Evolutionary conservation across 2,113 vertebrate genomes (phyloP).

Genomic region (Andinoacara biseriatus): DNA sequence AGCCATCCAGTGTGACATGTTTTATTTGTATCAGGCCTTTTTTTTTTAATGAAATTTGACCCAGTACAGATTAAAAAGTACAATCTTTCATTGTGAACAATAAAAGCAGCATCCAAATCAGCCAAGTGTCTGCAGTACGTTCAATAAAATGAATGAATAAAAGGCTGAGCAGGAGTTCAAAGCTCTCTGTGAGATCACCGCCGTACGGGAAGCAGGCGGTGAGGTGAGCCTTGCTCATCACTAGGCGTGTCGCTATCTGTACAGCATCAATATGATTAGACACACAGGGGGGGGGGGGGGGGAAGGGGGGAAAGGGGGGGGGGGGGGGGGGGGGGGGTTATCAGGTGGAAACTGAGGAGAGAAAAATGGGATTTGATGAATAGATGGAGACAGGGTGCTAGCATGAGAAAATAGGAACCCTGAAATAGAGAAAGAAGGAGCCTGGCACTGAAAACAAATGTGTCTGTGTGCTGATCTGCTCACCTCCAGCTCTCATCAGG

Average conservation of each 20-base stretch:
- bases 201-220: conserved; percentile 53
- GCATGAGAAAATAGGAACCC: conserved; percentile 65
- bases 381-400: conserved; percentile 57
- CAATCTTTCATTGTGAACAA: neutral
- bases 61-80: conserved; percentile 4
- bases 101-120: neutral
- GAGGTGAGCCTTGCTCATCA: conserved; percentile 70
- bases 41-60: neutral
- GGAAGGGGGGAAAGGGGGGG: neutral
- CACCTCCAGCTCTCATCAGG: conserved; percentile 67
- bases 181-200: conserved; percentile 55
- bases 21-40: neutral
- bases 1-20: neutral
- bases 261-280: conserved; percentile 68
- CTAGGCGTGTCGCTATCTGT: conserved; percentile 65
- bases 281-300: neutral
- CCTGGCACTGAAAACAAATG: conserved; percentile 64
- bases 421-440: conserved; percentile 53
- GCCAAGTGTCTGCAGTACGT: neutral
- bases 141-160: conserved; percentile 19
- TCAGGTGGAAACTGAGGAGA: conserved; percentile 47
- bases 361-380: conserved; percentile 69
- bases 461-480: conserved; percentile 63
- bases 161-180: conserved; percentile 22
- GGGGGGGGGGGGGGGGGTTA: neutral